These are phyloP conservation scores for Scaptomyza polygonia DNA, from an alignment of 2,888 invertebrate genomes.

Conservation along the genomic window DNA sequence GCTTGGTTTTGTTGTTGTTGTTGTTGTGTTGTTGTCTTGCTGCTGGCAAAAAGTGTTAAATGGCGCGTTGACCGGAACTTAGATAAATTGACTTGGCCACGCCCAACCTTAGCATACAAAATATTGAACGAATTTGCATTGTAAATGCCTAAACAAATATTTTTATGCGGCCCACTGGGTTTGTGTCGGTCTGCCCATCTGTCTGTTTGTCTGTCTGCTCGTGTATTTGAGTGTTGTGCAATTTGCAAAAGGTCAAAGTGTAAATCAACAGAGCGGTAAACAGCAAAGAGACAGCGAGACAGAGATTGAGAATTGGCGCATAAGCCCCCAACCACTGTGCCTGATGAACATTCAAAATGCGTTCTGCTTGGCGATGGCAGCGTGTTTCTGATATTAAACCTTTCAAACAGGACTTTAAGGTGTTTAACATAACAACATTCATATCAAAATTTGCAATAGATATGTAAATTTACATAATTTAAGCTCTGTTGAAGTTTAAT, in stretches of 20 bases:
- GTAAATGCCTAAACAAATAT: constrained; percentile 77
- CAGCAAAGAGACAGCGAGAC: constrained; percentile 15
- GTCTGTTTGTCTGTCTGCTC: constrained; percentile 13
- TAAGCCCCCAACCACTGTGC: constrained; percentile 34
- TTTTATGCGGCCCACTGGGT: constrained; percentile 42
- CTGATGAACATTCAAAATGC: constrained; percentile 30
- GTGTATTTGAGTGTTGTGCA: constrained; percentile 49
- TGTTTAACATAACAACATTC: no score
- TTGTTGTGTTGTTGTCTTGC: constrained; percentile 4
- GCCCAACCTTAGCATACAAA: constrained; percentile 34
- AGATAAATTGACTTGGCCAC: constrained; percentile 71
- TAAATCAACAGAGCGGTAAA: constrained; percentile 60
- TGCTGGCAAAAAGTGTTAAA: constrained; percentile 71
- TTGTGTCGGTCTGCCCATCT: not conserved
- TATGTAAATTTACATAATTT: constrained; percentile 2
- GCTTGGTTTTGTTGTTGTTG: no score
- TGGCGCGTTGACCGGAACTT: constrained; percentile 68
- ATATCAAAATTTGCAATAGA: not conserved
- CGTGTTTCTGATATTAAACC: no score
- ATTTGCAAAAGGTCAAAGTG: constrained; percentile 65
- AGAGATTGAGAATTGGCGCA: constrained; percentile 15
- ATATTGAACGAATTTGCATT: constrained; percentile 75
- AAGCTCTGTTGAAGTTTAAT: not conserved
- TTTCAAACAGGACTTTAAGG: no score
- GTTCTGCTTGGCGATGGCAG: constrained; percentile 31